Conservation (phyloP, 2,797 vertebrate species). For the Ptychobarbus kaznakovi region DNA sequence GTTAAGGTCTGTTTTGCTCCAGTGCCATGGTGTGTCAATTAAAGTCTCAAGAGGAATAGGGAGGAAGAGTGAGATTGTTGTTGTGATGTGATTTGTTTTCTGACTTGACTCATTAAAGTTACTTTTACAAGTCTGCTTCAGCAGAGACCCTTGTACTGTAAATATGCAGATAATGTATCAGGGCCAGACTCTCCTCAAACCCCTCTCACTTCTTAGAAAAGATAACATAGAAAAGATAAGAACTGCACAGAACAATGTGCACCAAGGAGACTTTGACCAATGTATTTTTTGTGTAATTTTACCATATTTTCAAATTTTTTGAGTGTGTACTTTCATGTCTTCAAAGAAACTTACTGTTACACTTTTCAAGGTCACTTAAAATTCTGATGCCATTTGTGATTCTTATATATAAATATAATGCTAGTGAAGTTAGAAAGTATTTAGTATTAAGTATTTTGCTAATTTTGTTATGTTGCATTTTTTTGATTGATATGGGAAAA, state of each 20-base stretch:
- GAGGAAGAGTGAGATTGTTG: not conserved
- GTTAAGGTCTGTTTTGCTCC: slow-evolving; percentile 37
- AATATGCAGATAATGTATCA: not conserved
- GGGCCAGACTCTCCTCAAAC: not conserved
- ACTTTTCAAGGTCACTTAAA: not conserved
- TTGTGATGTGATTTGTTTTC: slow-evolving; percentile 14
- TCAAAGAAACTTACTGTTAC: not conserved
- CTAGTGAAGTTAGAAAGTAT: not conserved
- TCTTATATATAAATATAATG: not conserved
- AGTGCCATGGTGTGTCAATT: slow-evolving; percentile 36
- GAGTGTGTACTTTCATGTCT: not conserved
- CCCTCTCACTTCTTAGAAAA: not conserved
- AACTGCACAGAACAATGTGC: not conserved
- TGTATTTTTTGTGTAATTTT: too few relatives aligned
- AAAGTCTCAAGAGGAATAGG: slow-evolving; percentile 3
- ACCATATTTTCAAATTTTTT: too few relatives aligned
- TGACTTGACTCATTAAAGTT: slow-evolving; percentile 3
- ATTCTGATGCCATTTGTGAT: not conserved
- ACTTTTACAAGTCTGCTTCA: slow-evolving; percentile 14
- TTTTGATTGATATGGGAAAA: not conserved
- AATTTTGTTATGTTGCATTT: not conserved
- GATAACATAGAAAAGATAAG: not conserved
- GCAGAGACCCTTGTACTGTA: not conserved
- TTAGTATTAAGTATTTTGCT: not conserved
- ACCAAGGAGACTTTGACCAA: not conserved